These are phyloP conservation scores for Crotalus helleri DNA, from an alignment of 2,113 vertebrate genomes.

Conservation along the genomic window DNA sequence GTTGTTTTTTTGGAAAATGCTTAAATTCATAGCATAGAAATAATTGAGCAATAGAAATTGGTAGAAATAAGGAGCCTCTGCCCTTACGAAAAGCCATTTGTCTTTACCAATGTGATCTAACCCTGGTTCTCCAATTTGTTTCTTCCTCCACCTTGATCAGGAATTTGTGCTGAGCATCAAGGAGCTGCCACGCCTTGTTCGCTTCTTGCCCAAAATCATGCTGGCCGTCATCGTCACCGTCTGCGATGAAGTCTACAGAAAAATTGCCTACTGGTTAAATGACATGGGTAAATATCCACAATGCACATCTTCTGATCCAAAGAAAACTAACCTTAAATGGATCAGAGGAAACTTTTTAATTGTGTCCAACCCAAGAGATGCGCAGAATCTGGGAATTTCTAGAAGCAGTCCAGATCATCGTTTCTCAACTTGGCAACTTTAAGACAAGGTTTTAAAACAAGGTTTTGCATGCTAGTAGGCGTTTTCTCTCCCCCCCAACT, in stretches of 20 bases:
- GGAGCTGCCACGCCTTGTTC: slow-evolving; percentile 85
- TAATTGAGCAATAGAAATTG: not conserved
- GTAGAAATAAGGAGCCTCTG: not conserved
- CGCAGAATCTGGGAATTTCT: not conserved
- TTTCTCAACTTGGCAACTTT: not conserved
- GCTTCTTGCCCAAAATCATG: slow-evolving; percentile 92
- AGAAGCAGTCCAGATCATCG: not conserved
- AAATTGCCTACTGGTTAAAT: slow-evolving; percentile 94
- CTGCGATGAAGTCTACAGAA: slow-evolving; percentile 93
- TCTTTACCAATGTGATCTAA: not conserved
- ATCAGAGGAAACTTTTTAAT: not conserved
- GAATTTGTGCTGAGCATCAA: slow-evolving; percentile 91
- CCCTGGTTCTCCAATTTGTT: too few species aligned
- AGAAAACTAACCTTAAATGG: not conserved
- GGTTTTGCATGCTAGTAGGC: not conserved
- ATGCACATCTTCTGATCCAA: not conserved
- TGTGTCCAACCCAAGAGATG: not conserved
- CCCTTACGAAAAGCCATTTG: not conserved
- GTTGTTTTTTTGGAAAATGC: not conserved
- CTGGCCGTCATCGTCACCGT: slow-evolving; percentile 90
- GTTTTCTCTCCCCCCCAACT: not conserved
- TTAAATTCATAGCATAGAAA: not conserved
- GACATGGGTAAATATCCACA: slow-evolving; percentile 84
- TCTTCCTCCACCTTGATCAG: slow-evolving; percentile 47
- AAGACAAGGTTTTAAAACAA: not conserved